phyloP scores from a whole-genome alignment of 2,113 vertebrate species.

The Fregetta grallaria region DNA sequence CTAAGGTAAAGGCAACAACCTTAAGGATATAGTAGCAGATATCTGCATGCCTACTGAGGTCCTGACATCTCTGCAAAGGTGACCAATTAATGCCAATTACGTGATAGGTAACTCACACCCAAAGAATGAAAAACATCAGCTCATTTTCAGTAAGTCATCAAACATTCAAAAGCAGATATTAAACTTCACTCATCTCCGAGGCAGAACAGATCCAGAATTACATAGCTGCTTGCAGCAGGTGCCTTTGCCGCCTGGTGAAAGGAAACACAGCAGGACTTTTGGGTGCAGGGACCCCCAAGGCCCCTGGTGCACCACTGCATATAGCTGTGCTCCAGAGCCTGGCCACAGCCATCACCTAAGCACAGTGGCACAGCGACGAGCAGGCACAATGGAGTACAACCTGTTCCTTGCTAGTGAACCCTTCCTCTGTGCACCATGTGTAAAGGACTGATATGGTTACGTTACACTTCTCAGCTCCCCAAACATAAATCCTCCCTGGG shows the following conservation, averaged over 20 bases:
- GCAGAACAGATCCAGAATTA: not conserved
- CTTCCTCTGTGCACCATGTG: accelerated
- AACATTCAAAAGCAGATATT: not conserved
- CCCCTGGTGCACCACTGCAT: accelerated
- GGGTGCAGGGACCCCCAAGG: accelerated
- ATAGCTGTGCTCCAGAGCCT: not conserved
- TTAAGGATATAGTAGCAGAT: not conserved
- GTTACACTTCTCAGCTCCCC: not conserved
- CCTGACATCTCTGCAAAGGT: not conserved
- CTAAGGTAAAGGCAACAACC: not conserved
- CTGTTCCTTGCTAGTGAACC: not conserved
- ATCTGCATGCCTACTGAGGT: not conserved
- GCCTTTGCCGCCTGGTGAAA: not conserved
- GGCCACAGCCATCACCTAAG: too few relatives aligned
- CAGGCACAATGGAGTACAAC: not conserved
- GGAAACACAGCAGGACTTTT: not conserved
- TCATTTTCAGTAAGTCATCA: not conserved
- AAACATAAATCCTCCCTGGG: not conserved
- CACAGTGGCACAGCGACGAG: accelerated
- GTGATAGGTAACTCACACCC: accelerated
- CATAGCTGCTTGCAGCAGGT: not conserved
- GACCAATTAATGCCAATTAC: not conserved
- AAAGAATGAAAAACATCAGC: not conserved
- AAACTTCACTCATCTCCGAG: not conserved
- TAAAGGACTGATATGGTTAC: not conserved